Conservation (phyloP, 2,797 vertebrate genomes). For the Chanos chanos region DNA sequence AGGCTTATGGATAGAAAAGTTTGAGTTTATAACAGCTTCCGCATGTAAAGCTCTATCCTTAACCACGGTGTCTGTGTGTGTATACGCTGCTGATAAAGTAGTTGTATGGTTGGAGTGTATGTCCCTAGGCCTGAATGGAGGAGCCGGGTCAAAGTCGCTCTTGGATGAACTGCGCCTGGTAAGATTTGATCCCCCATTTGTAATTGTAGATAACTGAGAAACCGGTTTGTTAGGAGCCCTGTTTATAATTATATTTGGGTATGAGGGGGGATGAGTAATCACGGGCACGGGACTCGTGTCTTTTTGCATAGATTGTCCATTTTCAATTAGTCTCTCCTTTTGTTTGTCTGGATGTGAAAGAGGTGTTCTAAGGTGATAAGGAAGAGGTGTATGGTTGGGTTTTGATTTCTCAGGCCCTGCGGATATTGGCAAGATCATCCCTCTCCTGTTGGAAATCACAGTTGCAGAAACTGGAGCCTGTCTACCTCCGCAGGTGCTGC, state of each 20-base stretch:
- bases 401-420: conserved; percentile 35
- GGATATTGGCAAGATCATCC: conserved; percentile 11
- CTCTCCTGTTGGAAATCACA: conserved; percentile 20
- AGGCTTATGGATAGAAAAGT: conserved; percentile 1
- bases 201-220: conserved; percentile 22
- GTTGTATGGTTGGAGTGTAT: conserved; percentile 16
- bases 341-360: conserved; percentile 34
- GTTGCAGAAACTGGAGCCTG: conserved; percentile 38
- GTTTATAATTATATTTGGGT: conserved; percentile 29
- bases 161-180: conserved; percentile 48
- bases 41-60: conserved; percentile 17
- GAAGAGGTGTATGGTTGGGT: conserved; percentile 21
- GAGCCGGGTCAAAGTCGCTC: conserved; percentile 32
- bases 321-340: conserved; percentile 27
- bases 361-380: conserved; percentile 16
- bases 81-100: conserved; percentile 15
- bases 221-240: conserved; percentile 41
- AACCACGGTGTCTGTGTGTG: conserved; percentile 4
- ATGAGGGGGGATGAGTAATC: conserved; percentile 28
- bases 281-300: conserved; percentile 15
- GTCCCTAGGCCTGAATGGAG: conserved; percentile 24
- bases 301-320: conserved; percentile 13
- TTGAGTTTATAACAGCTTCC: conserved; percentile 7
- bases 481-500: conserved; percentile 63
- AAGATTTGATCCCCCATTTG: conserved; percentile 28